phyloP scores from a whole-genome alignment of 2,888 invertebrate species.

The Drosophila rellima region DNA sequence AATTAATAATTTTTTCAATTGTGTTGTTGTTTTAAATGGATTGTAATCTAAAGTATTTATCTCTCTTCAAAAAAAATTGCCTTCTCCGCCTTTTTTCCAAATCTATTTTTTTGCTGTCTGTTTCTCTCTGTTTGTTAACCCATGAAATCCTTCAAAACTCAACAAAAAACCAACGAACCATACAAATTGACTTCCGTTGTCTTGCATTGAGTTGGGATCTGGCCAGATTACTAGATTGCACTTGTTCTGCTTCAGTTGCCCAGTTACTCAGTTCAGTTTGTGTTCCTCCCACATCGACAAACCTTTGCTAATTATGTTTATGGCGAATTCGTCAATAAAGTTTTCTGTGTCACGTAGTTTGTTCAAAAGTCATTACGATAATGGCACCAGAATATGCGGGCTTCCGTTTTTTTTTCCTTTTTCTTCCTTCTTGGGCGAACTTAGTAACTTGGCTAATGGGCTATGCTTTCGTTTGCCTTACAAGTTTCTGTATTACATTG shows the following conservation, averaged over 20 bases:
- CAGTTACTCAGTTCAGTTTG: constrained; percentile 16
- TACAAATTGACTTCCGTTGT: constrained; percentile 59
- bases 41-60: neutral
- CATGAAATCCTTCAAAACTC: constrained; percentile 40
- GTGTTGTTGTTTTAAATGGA: too few relatives aligned
- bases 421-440: neutral
- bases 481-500: constrained; percentile 13
- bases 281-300: constrained; percentile 30
- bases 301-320: constrained; percentile 62
- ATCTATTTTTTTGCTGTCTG: neutral
- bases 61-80: too few relatives aligned
- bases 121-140: constrained; percentile 23
- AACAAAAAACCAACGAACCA: constrained; percentile 57
- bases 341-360: constrained; percentile 62
- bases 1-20: neutral
- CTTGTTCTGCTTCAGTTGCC: constrained; percentile 51
- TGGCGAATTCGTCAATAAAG: constrained; percentile 59
- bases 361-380: constrained; percentile 56
- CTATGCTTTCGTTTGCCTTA: constrained; percentile 7
- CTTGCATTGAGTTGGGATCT: constrained; percentile 15
- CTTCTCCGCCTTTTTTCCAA: neutral
- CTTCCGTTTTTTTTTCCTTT: neutral
- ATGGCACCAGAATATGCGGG: constrained; percentile 22
- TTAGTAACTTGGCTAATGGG: constrained; percentile 12
- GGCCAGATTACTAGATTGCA: constrained; percentile 44